These are phyloP conservation scores for Drosophila punjabiensis DNA, from an alignment of 1,140 invertebrate species.

Conservation along the genomic window DNA sequence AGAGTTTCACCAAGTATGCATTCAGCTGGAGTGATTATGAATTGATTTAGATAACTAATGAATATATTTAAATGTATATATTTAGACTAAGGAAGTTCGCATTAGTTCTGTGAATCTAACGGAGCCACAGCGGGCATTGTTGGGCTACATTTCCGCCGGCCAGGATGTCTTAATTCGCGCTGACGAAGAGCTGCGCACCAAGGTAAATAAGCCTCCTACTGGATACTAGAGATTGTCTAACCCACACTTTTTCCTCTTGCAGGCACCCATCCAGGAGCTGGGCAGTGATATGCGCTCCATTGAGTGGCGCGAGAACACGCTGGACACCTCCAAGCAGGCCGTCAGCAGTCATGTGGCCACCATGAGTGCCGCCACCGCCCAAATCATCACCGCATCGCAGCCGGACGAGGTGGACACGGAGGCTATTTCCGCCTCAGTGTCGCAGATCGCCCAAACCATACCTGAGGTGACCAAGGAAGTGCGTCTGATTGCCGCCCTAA, in stretches of 20 bases:
- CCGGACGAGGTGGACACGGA: constrained; percentile 95
- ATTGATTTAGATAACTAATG: background rate
- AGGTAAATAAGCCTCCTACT: constrained; percentile 54
- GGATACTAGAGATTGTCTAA: background rate
- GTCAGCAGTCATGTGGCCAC: constrained; percentile 98
- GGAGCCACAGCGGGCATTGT: constrained; percentile 96
- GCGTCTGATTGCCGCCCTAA: constrained; percentile 96
- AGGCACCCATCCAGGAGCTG: constrained; percentile 89
- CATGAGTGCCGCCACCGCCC: constrained; percentile 99
- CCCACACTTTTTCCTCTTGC: constrained; percentile 18
- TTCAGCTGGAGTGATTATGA: background rate
- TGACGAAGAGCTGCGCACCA: constrained; percentile 91
- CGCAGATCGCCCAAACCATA: constrained; percentile 97
- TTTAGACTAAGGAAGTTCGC: constrained; percentile 93
- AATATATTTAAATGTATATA: background rate
- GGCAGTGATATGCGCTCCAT: constrained; percentile 94
- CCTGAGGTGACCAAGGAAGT: constrained; percentile 98
- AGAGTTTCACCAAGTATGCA: constrained; percentile 79
- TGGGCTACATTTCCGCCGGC: constrained; percentile 95
- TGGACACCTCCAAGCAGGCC: constrained; percentile 98
- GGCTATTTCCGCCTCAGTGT: constrained; percentile 98
- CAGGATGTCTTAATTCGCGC: constrained; percentile 94
- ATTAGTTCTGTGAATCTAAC: constrained; percentile 92
- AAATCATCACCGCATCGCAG: constrained; percentile 94
- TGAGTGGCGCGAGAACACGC: constrained; percentile 96